These are phyloP conservation scores for Gambusia affinis DNA, from an alignment of 2,113 vertebrate genomes.

Conservation along the genomic window DNA sequence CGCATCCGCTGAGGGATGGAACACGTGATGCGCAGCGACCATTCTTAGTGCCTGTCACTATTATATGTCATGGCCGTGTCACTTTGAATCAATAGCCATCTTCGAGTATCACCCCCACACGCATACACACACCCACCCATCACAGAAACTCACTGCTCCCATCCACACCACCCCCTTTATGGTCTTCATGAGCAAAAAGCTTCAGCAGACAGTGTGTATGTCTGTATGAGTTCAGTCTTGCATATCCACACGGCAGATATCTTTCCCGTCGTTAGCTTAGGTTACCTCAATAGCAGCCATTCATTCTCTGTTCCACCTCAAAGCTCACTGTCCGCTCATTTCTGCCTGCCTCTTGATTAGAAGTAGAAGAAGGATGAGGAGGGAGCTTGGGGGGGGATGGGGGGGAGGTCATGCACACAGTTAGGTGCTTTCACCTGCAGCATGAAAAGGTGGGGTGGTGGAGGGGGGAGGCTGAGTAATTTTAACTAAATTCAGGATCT, in stretches of 20 bases:
- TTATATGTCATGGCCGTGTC: conserved; percentile 54
- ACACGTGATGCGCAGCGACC: conserved; percentile 15
- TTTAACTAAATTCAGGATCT: conserved; percentile 54
- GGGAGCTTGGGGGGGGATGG: neutral
- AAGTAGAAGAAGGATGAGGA: neutral
- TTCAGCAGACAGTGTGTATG: conserved; percentile 16
- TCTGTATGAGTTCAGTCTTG: conserved; percentile 20
- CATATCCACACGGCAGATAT: conserved; percentile 15
- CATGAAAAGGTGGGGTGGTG: neutral
- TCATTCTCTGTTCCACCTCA: conserved; percentile 31
- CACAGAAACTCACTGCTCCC: neutral
- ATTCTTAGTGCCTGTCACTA: conserved; percentile 17
- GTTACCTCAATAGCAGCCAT: conserved; percentile 61
- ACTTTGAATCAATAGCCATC: conserved; percentile 63
- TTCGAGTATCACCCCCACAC: conserved; percentile 21
- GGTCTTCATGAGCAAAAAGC: conserved; percentile 34
- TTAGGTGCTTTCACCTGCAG: conserved; percentile 66
- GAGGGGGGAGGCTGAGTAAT: neutral
- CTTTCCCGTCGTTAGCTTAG: conserved; percentile 41
- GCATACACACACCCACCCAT: neutral
- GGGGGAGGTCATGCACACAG: conserved; percentile 31
- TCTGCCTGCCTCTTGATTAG: conserved; percentile 49
- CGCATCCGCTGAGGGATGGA: conserved; percentile 8
- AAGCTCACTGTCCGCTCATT: conserved; percentile 24
- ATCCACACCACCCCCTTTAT: conserved; percentile 21